These are phyloP conservation scores for Escarpia spicata DNA, from an alignment of 2,888 invertebrate species.

Conservation along the genomic window DNA sequence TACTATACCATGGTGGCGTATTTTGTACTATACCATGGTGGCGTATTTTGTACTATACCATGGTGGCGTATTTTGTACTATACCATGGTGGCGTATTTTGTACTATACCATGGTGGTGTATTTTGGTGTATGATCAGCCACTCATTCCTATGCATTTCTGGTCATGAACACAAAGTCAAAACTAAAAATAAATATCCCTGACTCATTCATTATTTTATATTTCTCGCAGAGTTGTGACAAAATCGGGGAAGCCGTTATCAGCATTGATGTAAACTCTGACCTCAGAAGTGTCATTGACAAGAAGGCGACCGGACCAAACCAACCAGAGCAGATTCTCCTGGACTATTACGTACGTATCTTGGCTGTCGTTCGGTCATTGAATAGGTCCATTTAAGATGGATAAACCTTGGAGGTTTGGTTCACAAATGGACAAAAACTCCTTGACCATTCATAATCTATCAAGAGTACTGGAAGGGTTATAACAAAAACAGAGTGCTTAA, in stretches of 20 bases:
- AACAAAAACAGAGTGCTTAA: too few relatives aligned
- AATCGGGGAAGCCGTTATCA: slow-evolving; percentile 75
- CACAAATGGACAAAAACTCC: background rate
- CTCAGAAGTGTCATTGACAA: slow-evolving; percentile 74
- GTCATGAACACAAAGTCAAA: background rate
- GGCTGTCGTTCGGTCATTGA: background rate
- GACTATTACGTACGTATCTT: slow-evolving; percentile 79
- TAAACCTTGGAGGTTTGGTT: background rate
- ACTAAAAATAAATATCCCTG: background rate
- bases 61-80: too few relatives aligned
- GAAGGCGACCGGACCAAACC: slow-evolving; percentile 76
- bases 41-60: too few relatives aligned
- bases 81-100: too few relatives aligned
- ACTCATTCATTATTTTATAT: background rate
- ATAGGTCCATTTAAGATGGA: background rate
- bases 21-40: too few relatives aligned
- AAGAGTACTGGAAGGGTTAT: background rate
- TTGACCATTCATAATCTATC: background rate
- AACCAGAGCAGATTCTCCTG: slow-evolving; percentile 84
- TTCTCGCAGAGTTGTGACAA: slow-evolving; percentile 75
- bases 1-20: too few relatives aligned
- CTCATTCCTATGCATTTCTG: background rate
- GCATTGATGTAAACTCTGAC: slow-evolving; percentile 72
- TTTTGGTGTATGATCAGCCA: background rate
- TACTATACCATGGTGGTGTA: too few relatives aligned